These are phyloP conservation scores for Manis pentadactyla DNA, from an alignment of 2,797 vertebrate genomes.

Conservation along the genomic window DNA sequence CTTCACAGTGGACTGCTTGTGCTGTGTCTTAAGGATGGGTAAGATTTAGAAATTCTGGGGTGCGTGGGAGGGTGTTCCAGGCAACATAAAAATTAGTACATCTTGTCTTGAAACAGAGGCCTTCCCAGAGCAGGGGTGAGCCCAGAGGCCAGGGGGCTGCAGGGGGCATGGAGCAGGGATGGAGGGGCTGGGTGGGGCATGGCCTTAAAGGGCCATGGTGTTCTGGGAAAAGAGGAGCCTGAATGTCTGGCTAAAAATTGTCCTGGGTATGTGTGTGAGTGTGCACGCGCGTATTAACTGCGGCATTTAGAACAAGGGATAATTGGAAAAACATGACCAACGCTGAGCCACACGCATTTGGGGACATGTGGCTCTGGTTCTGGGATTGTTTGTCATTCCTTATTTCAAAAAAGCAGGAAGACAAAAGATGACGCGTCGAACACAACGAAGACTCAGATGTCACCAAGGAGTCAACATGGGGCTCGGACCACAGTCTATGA, in stretches of 20 bases:
- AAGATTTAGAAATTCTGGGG: constrained; percentile 52
- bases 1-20: not conserved
- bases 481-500: not conserved
- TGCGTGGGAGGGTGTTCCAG: constrained; percentile 14
- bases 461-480: constrained; percentile 51
- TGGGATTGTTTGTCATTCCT: constrained; percentile 79
- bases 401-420: constrained; percentile 79
- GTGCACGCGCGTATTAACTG: constrained; percentile 74
- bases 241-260: constrained; percentile 80
- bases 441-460: constrained; percentile 74
- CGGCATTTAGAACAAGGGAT: constrained; percentile 80
- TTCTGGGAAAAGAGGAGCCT: constrained; percentile 83
- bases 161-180: not conserved
- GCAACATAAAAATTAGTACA: constrained; percentile 68
- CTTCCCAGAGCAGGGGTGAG: constrained; percentile 66
- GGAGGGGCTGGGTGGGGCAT: constrained; percentile 64
- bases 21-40: not conserved
- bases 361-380: constrained; percentile 82
- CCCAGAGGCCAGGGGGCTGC: constrained; percentile 1
- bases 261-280: constrained; percentile 79
- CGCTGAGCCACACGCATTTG: constrained; percentile 81
- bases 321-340: constrained; percentile 82
- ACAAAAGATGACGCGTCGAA: constrained; percentile 74
- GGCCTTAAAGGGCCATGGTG: constrained; percentile 68
- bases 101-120: constrained; percentile 63